Base-by-base conservation (phyloP, 2,888 invertebrate genomes). In the Helleia helle region DNA sequence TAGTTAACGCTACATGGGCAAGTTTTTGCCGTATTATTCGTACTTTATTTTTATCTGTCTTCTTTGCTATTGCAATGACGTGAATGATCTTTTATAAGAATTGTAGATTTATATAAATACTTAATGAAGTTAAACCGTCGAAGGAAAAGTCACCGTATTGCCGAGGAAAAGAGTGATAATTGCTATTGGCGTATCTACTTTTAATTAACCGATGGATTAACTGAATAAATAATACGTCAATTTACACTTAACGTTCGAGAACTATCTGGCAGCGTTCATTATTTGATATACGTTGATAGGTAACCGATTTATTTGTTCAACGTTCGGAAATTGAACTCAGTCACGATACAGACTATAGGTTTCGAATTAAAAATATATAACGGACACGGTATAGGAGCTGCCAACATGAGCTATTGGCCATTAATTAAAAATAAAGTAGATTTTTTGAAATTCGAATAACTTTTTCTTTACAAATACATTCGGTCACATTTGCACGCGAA, bases 151-250 rank as follows among this genome's bases (percentile, higher is more conserved):
- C 22, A 62, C 65, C 70, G 67, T 74, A 62, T 52, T 58, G 59
- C 54, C 56, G 60, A 61, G 61, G 65, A 69, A 64, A 69, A 64
- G 65, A 63, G 61, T 58, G 67, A 69, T 71, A 67, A 75, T 73
- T 72, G 64, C 61, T 57, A 60, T 55, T 53, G 55, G 60, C 52
- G 62, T 66, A 65, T n/a, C 68, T 64, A 62, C 63, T 64, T 59
- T 70, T 79, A 77, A 79, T 80, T 79, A 74, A 72, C 60, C 59
- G 15, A 65, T 59, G 66, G 65, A 67, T 71, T 68, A 67, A 67
- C 61, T 62, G 63, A 66, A 72, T 74, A 68, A 73, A 73, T 66
- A 74, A 70, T 58, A 57, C 52, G 56, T 58, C 59, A 63, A 59
- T 61, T 62, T 56, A 55, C 57, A 59, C 60, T 55, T 54, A 57